Base-by-base conservation (phyloP, 2,113 vertebrate species). In the Pantherophis guttatus region DNA sequence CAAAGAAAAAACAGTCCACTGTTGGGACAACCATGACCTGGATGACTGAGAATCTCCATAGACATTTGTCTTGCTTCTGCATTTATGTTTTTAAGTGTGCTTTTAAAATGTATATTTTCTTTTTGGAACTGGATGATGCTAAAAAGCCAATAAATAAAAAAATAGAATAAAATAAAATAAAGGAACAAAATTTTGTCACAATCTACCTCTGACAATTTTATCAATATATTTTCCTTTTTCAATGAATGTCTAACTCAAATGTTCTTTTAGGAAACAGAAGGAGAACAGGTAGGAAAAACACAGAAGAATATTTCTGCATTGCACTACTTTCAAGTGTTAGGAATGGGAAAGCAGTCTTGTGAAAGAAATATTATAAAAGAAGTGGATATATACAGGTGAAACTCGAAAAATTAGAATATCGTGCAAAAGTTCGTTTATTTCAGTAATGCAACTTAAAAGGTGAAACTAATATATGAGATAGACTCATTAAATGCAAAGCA, bases 341-440 rank as follows among this genome's bases (percentile, higher is more conserved):
- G 59, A 26, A 55, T 48, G 86, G 85, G 52, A 57, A 88, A 26
- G 10, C 15, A 29, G 26, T 86, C 33, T 48, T 48, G 8, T 1
- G 33, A 33, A 7, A 93, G 93, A 95, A 50, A 24, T 0, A 81
- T 23, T 54, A 81, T 33, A 23, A 75, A 91, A 54, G n/a, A 91
- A 93, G 21, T 44, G 93, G 81, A 44, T 93, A 91, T 39, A 75
- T 17, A 75, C n/a, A n/a, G n/a, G n/a, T n/a, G n/a, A n/a, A n/a
- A n/a, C n/a, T n/a, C n/a, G n/a, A n/a, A n/a, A n/a, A n/a, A n/a
- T n/a, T n/a, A n/a, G n/a, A n/a, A n/a, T n/a, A n/a, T n/a, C n/a
- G n/a, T n/a, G n/a, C n/a, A n/a, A n/a, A n/a, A n/a, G n/a, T n/a
- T n/a, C n/a, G n/a, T n/a, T n/a, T n/a, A n/a, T n/a, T n/a, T n/a